These are phyloP conservation scores for Ctena decussata DNA, from an alignment of 2,888 invertebrate species.

Conservation along the genomic window DNA sequence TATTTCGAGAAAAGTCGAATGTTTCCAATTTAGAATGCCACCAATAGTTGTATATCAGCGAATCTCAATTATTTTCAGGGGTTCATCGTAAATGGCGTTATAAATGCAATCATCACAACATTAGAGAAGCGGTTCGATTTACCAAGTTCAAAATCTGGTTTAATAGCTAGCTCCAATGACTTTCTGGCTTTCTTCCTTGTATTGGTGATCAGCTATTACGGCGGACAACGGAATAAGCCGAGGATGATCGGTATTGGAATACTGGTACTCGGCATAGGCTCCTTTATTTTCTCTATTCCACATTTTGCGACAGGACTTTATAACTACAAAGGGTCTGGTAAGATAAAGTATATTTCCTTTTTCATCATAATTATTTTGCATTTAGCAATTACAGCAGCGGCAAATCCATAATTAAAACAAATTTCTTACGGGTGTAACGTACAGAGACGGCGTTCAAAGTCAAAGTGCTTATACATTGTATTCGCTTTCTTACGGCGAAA, in stretches of 20 bases:
- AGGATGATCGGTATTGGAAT: conserved; percentile 68
- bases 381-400: no score
- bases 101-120: conserved; percentile 69
- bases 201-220: conserved; percentile 69
- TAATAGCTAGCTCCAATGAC: conserved; percentile 72
- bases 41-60: no score
- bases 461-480: no score
- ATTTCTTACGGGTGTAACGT: no score
- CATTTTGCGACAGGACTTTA: conserved; percentile 66
- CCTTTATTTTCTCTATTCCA: conserved; percentile 67
- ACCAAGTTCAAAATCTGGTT: conserved; percentile 69
- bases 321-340: conserved; percentile 52
- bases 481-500: no score
- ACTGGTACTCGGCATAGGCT: conserved; percentile 67
- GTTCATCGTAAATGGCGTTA: conserved; percentile 69
- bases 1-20: no score
- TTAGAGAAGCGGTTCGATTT: conserved; percentile 69
- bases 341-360: no score
- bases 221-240: conserved; percentile 69
- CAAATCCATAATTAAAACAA: no score
- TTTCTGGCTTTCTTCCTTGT: conserved; percentile 70
- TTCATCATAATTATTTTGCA: no score
- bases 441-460: no score
- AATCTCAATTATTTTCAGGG: conserved; percentile 41
- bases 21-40: no score